Evolutionary conservation across 2,113 vertebrate genomes (phyloP).

Genomic region (Hylia prasina): DNA sequence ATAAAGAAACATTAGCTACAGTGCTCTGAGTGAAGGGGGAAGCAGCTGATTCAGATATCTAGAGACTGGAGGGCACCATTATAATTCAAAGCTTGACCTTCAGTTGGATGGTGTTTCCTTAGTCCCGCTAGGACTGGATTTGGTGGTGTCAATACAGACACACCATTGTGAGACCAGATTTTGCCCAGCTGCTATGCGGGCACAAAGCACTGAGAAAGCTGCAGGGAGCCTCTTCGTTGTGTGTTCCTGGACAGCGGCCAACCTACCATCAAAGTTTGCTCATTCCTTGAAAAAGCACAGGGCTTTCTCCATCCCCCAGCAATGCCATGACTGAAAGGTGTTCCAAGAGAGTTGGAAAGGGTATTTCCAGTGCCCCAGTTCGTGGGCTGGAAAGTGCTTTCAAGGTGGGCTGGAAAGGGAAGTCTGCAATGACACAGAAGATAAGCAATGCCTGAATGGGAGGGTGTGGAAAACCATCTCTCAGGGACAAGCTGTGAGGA

Average conservation of each 20-base stretch:
- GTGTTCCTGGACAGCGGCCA: slow-evolving; percentile 26
- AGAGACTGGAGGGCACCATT: slow-evolving; percentile 6
- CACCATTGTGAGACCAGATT: slow-evolving; percentile 54
- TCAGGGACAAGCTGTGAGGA: neutral
- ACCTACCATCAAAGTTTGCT: slow-evolving; percentile 33
- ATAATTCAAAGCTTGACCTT: slow-evolving; percentile 35
- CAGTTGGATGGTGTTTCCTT: slow-evolving; percentile 9
- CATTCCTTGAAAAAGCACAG: slow-evolving; percentile 14
- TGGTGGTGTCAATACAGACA: slow-evolving; percentile 34
- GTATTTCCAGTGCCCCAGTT: neutral
- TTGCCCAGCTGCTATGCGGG: slow-evolving; percentile 40
- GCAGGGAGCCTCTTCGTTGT: slow-evolving; percentile 41
- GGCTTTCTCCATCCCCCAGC: neutral
- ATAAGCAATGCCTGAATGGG: neutral
- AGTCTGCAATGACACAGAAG: neutral
- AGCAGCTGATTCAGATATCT: slow-evolving; percentile 20
- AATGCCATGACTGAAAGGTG: neutral
- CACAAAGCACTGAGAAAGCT: slow-evolving; percentile 52
- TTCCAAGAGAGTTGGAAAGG: neutral
- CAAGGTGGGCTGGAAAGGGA: neutral
- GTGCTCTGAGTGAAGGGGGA: neutral
- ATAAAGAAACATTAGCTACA: slow-evolving; percentile 11
- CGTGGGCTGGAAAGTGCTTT: neutral
- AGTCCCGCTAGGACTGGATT: neutral
- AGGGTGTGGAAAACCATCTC: neutral